Percentiles rank a stretch among this genome's conserved stretches.
phyloP scores from a whole-genome alignment of 2,888 invertebrate species.

The Abrostola tripartita region DNA sequence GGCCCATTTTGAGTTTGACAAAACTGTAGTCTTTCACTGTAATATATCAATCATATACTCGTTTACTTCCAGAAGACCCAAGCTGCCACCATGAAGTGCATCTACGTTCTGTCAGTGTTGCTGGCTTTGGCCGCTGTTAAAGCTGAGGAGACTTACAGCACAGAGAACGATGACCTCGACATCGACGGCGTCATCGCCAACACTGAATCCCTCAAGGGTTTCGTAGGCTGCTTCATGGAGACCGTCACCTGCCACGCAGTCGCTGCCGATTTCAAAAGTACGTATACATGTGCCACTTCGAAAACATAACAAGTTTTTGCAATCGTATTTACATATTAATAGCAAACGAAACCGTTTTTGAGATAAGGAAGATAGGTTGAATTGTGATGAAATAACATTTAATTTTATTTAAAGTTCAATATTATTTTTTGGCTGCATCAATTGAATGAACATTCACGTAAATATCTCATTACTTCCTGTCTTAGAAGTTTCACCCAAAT shows the following conservation, averaged over 20 bases:
- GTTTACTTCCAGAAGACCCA: constrained; percentile 9
- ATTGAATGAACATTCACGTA: too few species aligned
- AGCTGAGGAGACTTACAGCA: constrained; percentile 66
- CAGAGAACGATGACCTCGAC: constrained; percentile 75
- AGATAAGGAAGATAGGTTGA: too few species aligned
- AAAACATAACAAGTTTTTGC: constrained; percentile 1
- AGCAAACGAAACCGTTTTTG: too few species aligned
- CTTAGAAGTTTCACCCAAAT: too few species aligned
- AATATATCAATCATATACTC: not conserved
- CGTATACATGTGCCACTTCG: constrained; percentile 53
- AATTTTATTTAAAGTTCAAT: too few species aligned
- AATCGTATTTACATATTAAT: constrained; percentile 8
- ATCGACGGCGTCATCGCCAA: constrained; percentile 66
- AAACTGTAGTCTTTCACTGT: not conserved
- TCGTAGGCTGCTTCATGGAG: constrained; percentile 71
- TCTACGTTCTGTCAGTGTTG: constrained; percentile 62
- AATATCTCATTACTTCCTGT: too few species aligned
- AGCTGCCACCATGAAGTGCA: constrained; percentile 64
- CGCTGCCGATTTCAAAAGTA: constrained; percentile 72
- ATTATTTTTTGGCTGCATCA: too few species aligned
- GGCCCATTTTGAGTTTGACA: too few species aligned
- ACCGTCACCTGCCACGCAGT: constrained; percentile 62
- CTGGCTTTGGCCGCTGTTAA: constrained; percentile 50
- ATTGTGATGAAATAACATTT: too few species aligned
- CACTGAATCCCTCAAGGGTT: constrained; percentile 52